Conservation (phyloP, 2,113 vertebrate species). For the Brienomyrus brachyistius region DNA sequence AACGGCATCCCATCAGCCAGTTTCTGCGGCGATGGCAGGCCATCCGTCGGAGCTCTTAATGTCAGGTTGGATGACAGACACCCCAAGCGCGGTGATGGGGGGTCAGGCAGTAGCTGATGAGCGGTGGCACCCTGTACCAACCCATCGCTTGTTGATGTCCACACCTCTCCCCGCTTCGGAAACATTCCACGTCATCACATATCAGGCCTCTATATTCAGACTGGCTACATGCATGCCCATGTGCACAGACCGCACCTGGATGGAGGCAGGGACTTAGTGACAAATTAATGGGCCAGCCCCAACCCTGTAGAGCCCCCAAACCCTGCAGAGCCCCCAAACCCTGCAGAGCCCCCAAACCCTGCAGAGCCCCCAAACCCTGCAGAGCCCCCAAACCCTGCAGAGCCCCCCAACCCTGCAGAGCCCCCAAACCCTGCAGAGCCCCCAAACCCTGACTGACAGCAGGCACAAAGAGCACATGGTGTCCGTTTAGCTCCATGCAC, state of each 20-base stretch:
- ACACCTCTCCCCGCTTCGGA: slow-evolving; percentile 33
- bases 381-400: background rate
- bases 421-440: background rate
- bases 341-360: no score
- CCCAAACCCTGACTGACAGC: background rate
- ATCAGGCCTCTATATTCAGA: background rate
- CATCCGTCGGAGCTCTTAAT: background rate
- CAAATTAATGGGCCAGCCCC: slow-evolving; percentile 2
- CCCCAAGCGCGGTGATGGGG: background rate
- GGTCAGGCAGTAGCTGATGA: slow-evolving; percentile 20
- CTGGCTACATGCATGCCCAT: slow-evolving; percentile 1
- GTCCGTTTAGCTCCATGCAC: background rate
- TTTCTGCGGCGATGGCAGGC: background rate
- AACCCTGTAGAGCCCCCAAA: background rate
- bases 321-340: background rate
- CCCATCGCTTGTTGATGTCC: slow-evolving; percentile 50
- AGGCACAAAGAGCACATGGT: background rate
- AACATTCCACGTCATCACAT: background rate
- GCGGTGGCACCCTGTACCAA: slow-evolving; percentile 50
- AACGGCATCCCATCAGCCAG: slow-evolving; percentile 1
- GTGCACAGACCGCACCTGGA: slow-evolving; percentile 14
- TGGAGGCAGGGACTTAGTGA: slow-evolving; percentile 6
- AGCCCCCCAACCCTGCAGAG: background rate
- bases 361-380: background rate
- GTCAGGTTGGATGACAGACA: slow-evolving; percentile 7